Base-by-base conservation (phyloP, 2,113 vertebrate genomes). In the Ctenodactylus gundi region DNA sequence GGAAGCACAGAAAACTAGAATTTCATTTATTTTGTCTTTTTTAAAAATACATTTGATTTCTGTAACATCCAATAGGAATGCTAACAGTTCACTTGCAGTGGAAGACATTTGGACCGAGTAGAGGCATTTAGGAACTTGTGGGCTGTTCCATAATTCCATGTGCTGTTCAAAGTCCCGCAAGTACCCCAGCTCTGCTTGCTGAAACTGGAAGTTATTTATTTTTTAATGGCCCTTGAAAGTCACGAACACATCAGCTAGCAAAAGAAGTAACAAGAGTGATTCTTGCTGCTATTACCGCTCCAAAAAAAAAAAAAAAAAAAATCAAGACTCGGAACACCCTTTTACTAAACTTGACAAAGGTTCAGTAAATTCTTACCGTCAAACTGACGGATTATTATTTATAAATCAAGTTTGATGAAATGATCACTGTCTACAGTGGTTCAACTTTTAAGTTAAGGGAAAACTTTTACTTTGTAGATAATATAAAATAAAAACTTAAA, bases 401-500 rank as follows among this genome's bases (percentile, higher is more conserved):
- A 99, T 99, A 99, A 99, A 99, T 98, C 98, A 98, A 98, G 98
- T 99, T 98, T 98, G 99, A 98, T 98, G 98, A 98, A 98, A 98
- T 98, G 97, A 99, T 98, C 98, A 98, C 98, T 98, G 99, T 99
- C 98, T 98, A 98, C 98, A 99, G 99, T 99, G 98, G 98, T 98
- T 98, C 99, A 99, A 99, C 99, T 99, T 99, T 99, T 99, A 99
- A 99, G 99, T 99, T 99, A 99, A 99, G 97, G 96, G 97, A 95
- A 98, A 98, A 99, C 99, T 99, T 99, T 99, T 99, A 99, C 99
- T 99, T 99, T 99, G 99, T 99, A 99, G 99, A 99, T 99, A 99
- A 99, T 99, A 99, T 99, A 99, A 99, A 99, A 99, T 99, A 99
- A 99, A 98, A 98, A 98, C 98, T 99, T 99, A 99, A 99, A 99